These are phyloP conservation scores for Prionace glauca DNA, from an alignment of 2,797 vertebrate genomes.

Conservation along the genomic window DNA sequence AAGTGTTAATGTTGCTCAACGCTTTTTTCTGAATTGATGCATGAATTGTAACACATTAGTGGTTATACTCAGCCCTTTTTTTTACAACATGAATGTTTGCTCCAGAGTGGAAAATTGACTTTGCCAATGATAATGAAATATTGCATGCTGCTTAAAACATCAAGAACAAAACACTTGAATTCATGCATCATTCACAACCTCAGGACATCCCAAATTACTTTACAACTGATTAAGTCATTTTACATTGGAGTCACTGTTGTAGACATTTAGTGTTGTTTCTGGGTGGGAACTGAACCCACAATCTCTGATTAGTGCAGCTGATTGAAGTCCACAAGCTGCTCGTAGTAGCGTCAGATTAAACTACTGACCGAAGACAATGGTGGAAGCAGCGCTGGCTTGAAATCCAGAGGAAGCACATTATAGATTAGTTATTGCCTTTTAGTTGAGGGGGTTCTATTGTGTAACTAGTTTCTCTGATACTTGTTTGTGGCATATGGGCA, in stretches of 20 bases:
- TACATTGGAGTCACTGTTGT: background rate
- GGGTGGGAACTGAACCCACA: background rate
- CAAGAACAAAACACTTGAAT: background rate
- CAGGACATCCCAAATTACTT: background rate
- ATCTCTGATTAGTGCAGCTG: background rate
- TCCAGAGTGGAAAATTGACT: background rate
- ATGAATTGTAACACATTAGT: too few species aligned
- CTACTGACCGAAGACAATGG: background rate
- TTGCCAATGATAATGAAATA: background rate
- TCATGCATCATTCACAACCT: background rate
- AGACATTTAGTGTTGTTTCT: background rate
- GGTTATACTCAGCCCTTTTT: too few species aligned
- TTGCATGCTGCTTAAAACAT: background rate
- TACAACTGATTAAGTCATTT: background rate
- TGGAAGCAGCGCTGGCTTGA: background rate
- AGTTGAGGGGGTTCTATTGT: too few species aligned
- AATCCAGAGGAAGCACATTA: background rate
- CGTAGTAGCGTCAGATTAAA: background rate
- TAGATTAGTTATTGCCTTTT: background rate
- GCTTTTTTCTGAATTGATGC: too few species aligned
- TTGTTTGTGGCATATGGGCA: too few species aligned
- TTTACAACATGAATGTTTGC: background rate
- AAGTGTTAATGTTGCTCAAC: too few species aligned
- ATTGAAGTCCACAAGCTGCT: background rate
- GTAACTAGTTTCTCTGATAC: too few species aligned